Conservation (phyloP, 2,113 vertebrate species). For the Salvelinus fontinalis region DNA sequence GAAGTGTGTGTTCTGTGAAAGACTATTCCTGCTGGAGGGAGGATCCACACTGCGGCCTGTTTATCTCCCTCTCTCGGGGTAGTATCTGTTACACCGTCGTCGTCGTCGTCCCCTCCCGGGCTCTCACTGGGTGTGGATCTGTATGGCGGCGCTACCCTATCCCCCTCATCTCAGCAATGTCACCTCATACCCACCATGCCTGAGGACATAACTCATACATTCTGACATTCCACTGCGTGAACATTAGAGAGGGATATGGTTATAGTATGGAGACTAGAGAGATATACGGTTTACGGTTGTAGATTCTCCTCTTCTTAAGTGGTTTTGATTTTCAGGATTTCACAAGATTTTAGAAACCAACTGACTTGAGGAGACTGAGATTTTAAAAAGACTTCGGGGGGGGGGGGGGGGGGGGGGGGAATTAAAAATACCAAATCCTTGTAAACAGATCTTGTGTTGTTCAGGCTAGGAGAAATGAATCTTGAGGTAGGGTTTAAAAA, state of each 20-base stretch:
- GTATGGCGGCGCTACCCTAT: constrained; percentile 47
- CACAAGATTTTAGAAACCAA: constrained; percentile 2
- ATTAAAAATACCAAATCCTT: background rate
- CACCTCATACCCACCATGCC: constrained; percentile 26
- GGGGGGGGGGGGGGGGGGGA: too few species aligned
- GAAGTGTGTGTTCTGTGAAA: too few species aligned
- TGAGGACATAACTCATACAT: background rate
- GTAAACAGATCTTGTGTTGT: constrained; percentile 10
- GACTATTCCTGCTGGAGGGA: too few species aligned
- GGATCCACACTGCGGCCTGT: too few species aligned
- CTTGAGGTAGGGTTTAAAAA: too few species aligned
- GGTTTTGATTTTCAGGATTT: constrained; percentile 26
- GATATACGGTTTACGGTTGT: constrained; percentile 6
- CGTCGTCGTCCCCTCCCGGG: too few species aligned
- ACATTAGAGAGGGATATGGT: constrained; percentile 18
- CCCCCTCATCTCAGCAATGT: constrained; percentile 34
- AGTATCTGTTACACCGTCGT: too few species aligned
- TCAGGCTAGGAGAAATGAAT: background rate
- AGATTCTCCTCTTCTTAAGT: constrained; percentile 15
- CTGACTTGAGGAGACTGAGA: background rate
- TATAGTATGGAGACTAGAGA: constrained; percentile 20
- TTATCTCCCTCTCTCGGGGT: too few species aligned
- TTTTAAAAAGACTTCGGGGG: background rate
- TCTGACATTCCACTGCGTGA: constrained; percentile 13
- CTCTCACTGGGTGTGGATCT: constrained; percentile 26